Percentiles rank a stretch among this genome's conserved stretches.
Evolutionary conservation across 2,113 vertebrate genomes (phyloP).

Genomic region (Grallaria varia): DNA sequence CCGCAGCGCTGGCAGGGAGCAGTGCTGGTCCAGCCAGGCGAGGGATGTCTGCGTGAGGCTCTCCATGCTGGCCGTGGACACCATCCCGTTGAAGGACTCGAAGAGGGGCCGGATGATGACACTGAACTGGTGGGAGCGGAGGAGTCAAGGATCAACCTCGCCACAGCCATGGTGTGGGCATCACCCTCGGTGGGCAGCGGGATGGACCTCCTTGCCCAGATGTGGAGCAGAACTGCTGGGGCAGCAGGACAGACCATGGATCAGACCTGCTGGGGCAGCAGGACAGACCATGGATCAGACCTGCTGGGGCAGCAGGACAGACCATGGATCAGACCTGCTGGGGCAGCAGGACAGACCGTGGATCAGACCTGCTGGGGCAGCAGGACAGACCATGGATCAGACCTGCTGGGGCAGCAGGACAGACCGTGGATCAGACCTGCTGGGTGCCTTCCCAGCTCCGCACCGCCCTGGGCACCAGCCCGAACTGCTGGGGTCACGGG

Average conservation of each 20-base stretch:
- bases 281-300: neutral
- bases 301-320: neutral
- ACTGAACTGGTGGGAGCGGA: constrained; percentile 82
- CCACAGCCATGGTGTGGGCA: neutral
- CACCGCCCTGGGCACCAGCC: neutral
- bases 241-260: neutral
- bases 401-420: neutral
- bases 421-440: neutral
- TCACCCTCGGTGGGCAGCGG: neutral
- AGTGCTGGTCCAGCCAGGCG: constrained; percentile 94
- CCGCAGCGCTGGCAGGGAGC: constrained; percentile 87
- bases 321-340: neutral
- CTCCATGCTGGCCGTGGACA: constrained; percentile 89
- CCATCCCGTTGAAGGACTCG: constrained; percentile 95
- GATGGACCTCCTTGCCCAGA: neutral
- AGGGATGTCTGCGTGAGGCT: constrained; percentile 89
- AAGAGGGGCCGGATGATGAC: constrained; percentile 93
- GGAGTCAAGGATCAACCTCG: constrained; percentile 74
- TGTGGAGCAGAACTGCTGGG: neutral
- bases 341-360: neutral
- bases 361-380: neutral
- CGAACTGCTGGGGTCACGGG: neutral
- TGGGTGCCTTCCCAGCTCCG: neutral
- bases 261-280: neutral
- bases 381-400: neutral